phyloP scores from a whole-genome alignment of 2,888 invertebrate genomes.

The Polyploca ridens region DNA sequence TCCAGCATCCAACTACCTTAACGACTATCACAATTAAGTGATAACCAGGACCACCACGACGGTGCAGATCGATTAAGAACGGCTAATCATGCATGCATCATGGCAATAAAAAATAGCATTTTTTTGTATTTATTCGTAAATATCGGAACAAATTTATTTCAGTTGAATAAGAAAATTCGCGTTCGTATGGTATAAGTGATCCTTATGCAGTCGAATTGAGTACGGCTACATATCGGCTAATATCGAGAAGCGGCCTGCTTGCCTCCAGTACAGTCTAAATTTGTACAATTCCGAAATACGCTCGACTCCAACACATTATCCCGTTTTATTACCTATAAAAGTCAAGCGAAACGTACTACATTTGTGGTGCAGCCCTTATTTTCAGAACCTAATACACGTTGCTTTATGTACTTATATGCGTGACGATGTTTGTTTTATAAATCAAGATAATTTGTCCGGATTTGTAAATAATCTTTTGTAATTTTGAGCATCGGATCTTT shows the following conservation, averaged over 20 bases:
- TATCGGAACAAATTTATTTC: neutral
- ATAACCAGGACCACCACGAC: too few relatives aligned
- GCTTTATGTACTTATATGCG: conserved; percentile 77
- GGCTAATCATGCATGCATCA: too few relatives aligned
- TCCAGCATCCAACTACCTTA: too few relatives aligned
- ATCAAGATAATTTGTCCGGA: neutral
- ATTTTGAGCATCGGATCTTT: too few relatives aligned
- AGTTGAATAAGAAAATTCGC: neutral
- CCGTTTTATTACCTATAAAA: conserved; percentile 83
- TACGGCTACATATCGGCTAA: conserved; percentile 67
- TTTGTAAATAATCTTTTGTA: neutral
- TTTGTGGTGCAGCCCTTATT: conserved; percentile 80
- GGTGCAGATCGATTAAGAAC: too few relatives aligned
- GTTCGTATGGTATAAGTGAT: conserved; percentile 45
- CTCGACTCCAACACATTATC: conserved; percentile 80
- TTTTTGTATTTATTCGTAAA: too few relatives aligned
- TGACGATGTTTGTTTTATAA: conserved; percentile 45
- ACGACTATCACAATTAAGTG: too few relatives aligned
- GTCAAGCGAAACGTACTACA: conserved; percentile 78
- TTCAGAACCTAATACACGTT: conserved; percentile 77
- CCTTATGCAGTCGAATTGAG: conserved; percentile 42
- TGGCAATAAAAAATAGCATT: too few relatives aligned
- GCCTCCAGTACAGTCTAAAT: conserved; percentile 75
- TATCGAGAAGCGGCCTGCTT: conserved; percentile 58
- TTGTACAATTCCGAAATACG: conserved; percentile 82